These are phyloP conservation scores for Halisarca cf. caerulea DNA, from an alignment of 37 sponge, comb jelly and placozoan genomes.

Conservation along the genomic window DNA sequence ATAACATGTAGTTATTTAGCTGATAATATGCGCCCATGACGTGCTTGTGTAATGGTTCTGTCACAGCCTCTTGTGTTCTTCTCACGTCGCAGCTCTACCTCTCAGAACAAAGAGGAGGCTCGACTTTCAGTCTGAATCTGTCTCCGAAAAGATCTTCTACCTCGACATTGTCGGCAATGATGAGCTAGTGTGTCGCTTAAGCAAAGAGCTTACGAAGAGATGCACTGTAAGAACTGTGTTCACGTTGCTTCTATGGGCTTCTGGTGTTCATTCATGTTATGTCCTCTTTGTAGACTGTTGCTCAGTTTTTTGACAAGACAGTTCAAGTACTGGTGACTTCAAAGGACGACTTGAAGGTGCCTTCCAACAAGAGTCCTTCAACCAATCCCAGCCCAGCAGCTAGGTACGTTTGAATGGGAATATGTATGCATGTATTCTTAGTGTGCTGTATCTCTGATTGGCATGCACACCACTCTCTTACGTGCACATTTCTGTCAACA, in stretches of 20 bases:
- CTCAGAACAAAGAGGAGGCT: slow-evolving; percentile 1
- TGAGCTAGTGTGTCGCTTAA: not conserved
- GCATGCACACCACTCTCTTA: no score
- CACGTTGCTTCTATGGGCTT: not conserved
- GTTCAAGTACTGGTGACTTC: not conserved
- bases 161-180: slow-evolving; percentile 14
- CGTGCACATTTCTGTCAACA: no score
- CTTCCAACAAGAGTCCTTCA: not conserved
- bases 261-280: not conserved
- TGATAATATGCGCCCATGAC: no score
- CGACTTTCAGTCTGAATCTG: not conserved
- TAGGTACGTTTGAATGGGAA: no score
- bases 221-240: not conserved
- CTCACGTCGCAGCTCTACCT: no score
- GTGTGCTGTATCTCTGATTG: no score
- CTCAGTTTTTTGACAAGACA: slow-evolving; percentile 25
- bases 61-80: no score
- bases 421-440: no score
- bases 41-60: no score
- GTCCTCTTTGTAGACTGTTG: not conserved
- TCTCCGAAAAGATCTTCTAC: not conserved
- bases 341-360: not conserved
- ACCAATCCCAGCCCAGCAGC: slow-evolving; percentile 11
- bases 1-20: no score
- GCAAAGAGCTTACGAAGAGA: not conserved